Evolutionary conservation across 2,797 vertebrate genomes (phyloP), one percentile per base, ranked within the genome.

Genomic region (Lithobates sylvaticus): DNA sequence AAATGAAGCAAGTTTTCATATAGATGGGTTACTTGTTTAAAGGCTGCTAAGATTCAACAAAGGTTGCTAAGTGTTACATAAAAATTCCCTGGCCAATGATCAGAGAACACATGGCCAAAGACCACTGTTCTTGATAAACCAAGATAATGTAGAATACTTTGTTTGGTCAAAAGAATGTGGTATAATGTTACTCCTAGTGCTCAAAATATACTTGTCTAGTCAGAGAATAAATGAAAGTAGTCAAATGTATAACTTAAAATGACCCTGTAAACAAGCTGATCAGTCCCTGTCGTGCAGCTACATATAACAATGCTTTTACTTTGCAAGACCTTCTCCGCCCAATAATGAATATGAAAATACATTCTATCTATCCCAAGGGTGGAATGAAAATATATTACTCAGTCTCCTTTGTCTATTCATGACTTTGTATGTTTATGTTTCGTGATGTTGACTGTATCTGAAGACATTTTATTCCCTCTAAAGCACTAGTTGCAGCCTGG

Each of bases 331-430:
- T 2, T 61, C 27, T 39, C 50, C 32, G 1, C 68, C n/a, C 12
- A 29, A 26, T 29, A 83, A 50, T 83, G 47, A 34, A 83, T 68
- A 68, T 67, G 5, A 65, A 47, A 47, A 44, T 73, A 39, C 21
- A 74, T 27, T 21, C 18, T 65, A 67, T 39, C 8, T 65, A 27
- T 61, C 21, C 32, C 21, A 3, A n/a, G 5, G 21, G 10, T 42
- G 32, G 32, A 42, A 64, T 13, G 36, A 47, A 70, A 42, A 26
- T 50, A 69, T 36, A 69, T 13, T 76, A 65, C 73, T 26, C 26
- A 77, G 67, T 70, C 27, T 58, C 39, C 23, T 29, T 69, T 69
- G 73, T 77, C 74, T 84, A 68, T 42, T 83, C 21, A 32, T 10
- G 15, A 7, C 54, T 65, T 64, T 73, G n/a, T 39, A 44, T 26